Conservation (phyloP, 2,888 invertebrate species). For the Aphidoletes aphidimyza region DNA sequence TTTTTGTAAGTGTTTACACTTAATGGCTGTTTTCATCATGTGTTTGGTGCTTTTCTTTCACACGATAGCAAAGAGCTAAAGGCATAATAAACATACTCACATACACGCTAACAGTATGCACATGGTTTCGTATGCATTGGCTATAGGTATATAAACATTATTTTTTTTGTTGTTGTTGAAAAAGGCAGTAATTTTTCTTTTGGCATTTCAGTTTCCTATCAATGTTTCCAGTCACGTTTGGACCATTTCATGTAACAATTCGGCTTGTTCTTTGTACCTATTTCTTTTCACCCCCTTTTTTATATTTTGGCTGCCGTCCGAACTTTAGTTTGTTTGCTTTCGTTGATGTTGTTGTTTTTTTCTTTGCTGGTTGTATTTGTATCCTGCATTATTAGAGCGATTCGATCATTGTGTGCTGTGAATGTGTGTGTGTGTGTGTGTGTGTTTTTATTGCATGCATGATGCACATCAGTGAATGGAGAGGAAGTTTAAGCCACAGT, state of each 20-base stretch:
- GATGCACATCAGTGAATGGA: neutral
- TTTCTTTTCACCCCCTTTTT: slow-evolving; percentile 8
- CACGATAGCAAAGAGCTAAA: no score
- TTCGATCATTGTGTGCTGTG: neutral
- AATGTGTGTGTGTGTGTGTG: neutral
- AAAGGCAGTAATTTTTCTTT: slow-evolving; percentile 23
- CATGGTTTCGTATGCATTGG: neutral
- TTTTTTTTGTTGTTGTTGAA: neutral
- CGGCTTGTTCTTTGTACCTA: slow-evolving; percentile 23
- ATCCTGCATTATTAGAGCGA: no score
- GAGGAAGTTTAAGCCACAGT: neutral
- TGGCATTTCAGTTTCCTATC: slow-evolving; percentile 46
- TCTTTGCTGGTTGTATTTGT: neutral
- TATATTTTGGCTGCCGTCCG: neutral
- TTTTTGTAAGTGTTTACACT: neutral
- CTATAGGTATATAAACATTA: neutral
- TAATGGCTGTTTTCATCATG: neutral
- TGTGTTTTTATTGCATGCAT: neutral
- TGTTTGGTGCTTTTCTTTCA: neutral
- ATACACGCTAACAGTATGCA: neutral
- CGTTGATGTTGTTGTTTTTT: neutral
- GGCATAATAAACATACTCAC: no score
- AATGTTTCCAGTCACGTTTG: slow-evolving; percentile 42
- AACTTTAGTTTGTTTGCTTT: neutral
- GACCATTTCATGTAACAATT: slow-evolving; percentile 48